Base-by-base conservation (phyloP, 2,888 invertebrate species). In the Ischnus inquisitorius region DNA sequence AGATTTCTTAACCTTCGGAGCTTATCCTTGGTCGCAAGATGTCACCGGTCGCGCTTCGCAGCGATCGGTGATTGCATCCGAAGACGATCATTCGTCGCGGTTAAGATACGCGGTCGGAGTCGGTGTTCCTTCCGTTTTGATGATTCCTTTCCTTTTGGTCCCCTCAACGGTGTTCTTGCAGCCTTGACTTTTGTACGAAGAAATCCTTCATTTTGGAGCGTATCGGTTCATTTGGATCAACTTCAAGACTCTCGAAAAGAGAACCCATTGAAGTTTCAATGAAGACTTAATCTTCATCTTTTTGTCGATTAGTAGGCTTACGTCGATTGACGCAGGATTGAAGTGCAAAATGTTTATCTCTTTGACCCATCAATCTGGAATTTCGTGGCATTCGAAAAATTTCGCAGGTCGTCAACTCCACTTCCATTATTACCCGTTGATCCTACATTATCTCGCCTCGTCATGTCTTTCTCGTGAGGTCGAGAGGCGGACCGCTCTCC, bases 381-480 rank as follows among this genome's bases (percentile, higher is more conserved):
- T 34, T 34, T 34, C 34, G 6, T 34, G 34, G 6, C 34, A 34
- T 34, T 34, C 8, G 34, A 34, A 34, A 34, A 34, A 34, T 34
- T 34, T 8, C 34, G 6, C 0, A 34, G 22, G 1, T 14, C 8
- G 12, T 22, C 3, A 25, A 12, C 3, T 71, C 54, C n/a, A 14
- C 43, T 34, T 65, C 43, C 65, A 43, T 74, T 74, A 60, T 54
- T 25, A 43, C 3, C 51, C 46, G 12, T 57, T 19, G 16, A 25
- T 4, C 4, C 6, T 22, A 19, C 12, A 78, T 10, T 71, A 12
- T n/a, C 43, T 46, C 22, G 12, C 64, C 76, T 62, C 79, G 91
- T 92, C 92, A 92, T 90, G 92, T 92, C 86, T 92, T 92, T 83
- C 91, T 90, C 62, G 92, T 92, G 8, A 92, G 91, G 79, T 92